Evolutionary conservation across 92 coral and sea anemone genomes (phyloP).

Genomic region (Epizoanthus stellaris): DNA sequence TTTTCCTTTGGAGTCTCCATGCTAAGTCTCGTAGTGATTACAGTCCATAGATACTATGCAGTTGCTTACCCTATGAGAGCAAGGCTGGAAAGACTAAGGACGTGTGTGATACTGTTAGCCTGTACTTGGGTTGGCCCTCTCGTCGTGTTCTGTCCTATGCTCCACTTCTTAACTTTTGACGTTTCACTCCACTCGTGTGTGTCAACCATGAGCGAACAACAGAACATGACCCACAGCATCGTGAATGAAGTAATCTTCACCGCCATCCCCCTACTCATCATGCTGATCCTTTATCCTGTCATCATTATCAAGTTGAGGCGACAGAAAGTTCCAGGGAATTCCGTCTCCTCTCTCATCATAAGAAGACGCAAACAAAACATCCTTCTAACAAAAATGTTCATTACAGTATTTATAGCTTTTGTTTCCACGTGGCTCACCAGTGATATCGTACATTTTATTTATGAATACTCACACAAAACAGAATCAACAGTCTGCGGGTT

Average conservation of each 20-base stretch:
- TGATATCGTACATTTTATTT: conserved; percentile 29
- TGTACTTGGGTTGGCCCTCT: conserved; percentile 15
- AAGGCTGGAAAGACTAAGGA: conserved; percentile 4
- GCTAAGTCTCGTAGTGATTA: conserved; percentile 29
- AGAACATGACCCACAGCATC: conserved; percentile 19
- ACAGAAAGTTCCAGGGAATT: conserved; percentile 19
- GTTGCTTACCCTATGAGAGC: conserved; percentile 35
- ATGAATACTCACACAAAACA: neutral
- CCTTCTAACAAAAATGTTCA: conserved; percentile 35
- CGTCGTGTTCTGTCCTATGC: conserved; percentile 24
- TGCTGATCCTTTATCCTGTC: conserved; percentile 19
- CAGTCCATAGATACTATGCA: conserved; percentile 31
- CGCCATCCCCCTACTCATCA: conserved; percentile 5
- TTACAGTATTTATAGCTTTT: neutral
- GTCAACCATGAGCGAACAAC: conserved; percentile 4
- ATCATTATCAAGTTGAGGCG: conserved; percentile 26
- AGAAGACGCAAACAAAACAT: conserved; percentile 43
- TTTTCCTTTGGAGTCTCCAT: conserved; percentile 41
- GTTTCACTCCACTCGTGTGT: conserved; percentile 8
- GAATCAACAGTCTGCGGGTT: conserved; percentile 8
- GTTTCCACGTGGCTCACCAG: conserved; percentile 19
- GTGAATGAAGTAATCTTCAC: conserved; percentile 20
- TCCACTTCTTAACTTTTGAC: conserved; percentile 24
- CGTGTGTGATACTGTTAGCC: neutral
- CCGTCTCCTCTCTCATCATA: conserved; percentile 17